Conservation (phyloP, 1,140 invertebrate genomes). For the Drosophila ogumai region DNA sequence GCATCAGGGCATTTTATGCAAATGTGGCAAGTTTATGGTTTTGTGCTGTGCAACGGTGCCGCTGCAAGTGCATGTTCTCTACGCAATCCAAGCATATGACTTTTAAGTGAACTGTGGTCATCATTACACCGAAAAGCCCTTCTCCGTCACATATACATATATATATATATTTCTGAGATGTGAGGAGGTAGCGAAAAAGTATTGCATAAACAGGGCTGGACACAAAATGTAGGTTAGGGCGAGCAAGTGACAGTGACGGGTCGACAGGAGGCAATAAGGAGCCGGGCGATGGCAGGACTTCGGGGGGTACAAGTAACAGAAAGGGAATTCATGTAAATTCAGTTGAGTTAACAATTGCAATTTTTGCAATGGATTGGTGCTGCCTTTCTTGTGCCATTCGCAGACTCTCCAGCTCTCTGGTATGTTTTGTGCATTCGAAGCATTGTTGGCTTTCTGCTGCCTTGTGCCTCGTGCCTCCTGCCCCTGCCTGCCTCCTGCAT, state of each 20-base stretch:
- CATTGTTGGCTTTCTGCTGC: conserved; percentile 62
- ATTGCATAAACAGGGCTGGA: conserved; percentile 59
- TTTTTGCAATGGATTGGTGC: conserved; percentile 51
- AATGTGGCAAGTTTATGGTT: conserved; percentile 77
- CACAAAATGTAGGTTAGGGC: conserved; percentile 22
- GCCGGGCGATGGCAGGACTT: conserved; percentile 1
- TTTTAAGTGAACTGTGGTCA: conserved; percentile 68
- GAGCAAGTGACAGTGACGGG: conserved; percentile 59
- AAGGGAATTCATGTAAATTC: conserved; percentile 55
- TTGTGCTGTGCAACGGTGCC: conserved; percentile 17
- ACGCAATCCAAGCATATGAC: conserved; percentile 53
- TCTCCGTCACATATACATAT: conserved; percentile 11
- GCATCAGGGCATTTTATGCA: conserved; percentile 78
- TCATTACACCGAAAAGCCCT: conserved; percentile 45
- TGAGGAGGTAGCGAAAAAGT: conserved; percentile 16
- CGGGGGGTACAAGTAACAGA: not conserved
- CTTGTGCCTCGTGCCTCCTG: conserved; percentile 25
- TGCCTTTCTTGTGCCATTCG: conserved; percentile 28
- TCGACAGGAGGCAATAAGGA: conserved; percentile 41
- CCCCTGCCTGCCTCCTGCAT: conserved; percentile 33
- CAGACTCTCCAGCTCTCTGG: conserved; percentile 16
- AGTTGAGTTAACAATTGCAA: conserved; percentile 79
- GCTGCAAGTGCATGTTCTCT: conserved; percentile 37
- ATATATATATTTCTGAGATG: not conserved
- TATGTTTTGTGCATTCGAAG: conserved; percentile 54